These are phyloP conservation scores for Eucriotettix oculatus DNA, from an alignment of 2,888 invertebrate species.

Conservation along the genomic window DNA sequence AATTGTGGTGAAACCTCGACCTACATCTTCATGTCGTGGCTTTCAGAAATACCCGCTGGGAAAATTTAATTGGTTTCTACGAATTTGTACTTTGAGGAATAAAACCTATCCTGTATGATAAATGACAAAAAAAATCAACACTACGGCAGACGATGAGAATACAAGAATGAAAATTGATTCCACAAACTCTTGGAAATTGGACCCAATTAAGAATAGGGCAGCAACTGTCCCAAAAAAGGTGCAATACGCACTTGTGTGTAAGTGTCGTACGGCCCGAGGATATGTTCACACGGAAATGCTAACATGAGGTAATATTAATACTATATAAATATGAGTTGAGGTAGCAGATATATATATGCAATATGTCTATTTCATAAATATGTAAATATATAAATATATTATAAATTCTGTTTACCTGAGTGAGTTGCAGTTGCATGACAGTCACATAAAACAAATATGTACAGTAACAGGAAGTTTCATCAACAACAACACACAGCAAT, in stretches of 20 bases:
- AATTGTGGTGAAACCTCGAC: background rate
- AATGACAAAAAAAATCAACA: background rate
- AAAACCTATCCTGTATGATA: background rate
- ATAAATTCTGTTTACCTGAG: constrained; percentile 6
- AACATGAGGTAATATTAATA: constrained; percentile 7
- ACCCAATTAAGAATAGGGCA: constrained; percentile 3
- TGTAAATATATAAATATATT: constrained; percentile 4
- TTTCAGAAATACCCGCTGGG: background rate
- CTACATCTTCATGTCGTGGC: background rate
- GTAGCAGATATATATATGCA: constrained; percentile 10
- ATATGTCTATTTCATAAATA: constrained; percentile 1
- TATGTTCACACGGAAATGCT: background rate
- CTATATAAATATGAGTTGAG: constrained; percentile 7
- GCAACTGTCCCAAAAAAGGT: background rate
- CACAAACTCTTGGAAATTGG: constrained; percentile 8
- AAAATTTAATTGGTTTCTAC: background rate
- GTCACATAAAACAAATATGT: constrained; percentile 1
- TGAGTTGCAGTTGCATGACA: constrained; percentile 1
- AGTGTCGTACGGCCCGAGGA: background rate
- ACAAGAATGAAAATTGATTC: constrained; percentile 5
- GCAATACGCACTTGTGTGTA: background rate
- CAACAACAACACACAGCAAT: constrained; percentile 1
- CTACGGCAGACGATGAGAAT: background rate
- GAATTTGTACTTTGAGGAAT: constrained; percentile 6
- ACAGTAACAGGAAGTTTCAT: constrained; percentile 3